These are phyloP conservation scores for Chrysopilus asiliformis DNA, from an alignment of 2,888 invertebrate genomes.

Conservation along the genomic window DNA sequence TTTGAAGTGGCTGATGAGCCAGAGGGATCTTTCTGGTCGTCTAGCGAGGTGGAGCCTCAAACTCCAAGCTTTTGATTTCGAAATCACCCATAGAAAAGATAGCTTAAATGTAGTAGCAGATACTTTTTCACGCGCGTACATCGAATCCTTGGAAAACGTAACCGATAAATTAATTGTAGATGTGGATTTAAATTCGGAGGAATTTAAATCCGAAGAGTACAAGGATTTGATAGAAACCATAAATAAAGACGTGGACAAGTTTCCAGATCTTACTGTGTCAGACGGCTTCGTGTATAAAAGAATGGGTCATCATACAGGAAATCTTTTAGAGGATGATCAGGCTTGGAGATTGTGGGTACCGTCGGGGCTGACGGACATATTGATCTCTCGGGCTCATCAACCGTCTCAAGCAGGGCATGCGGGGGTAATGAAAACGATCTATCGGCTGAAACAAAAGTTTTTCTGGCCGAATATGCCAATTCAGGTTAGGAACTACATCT, in stretches of 20 bases:
- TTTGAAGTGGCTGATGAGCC: no score
- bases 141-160: no score
- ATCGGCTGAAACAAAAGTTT: conserved; percentile 7
- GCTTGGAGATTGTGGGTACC: conserved; percentile 16
- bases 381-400: conserved; percentile 6
- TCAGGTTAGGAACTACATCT: conserved; percentile 10
- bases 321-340: conserved; percentile 4
- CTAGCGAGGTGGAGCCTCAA: no score
- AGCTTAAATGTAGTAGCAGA: no score
- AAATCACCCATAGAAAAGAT: no score
- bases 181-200: not conserved
- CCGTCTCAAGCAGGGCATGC: conserved; percentile 3
- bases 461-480: conserved; percentile 10
- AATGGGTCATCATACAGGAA: conserved; percentile 5
- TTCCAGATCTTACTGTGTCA: conserved; percentile 11
- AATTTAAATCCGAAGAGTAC: conserved; percentile 7
- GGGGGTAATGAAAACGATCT: conserved; percentile 5
- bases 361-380: conserved; percentile 1
- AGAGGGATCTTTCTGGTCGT: no score
- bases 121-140: no score
- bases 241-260: not conserved
- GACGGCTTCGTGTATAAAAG: conserved; percentile 10
- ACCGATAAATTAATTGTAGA: no score
- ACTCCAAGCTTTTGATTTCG: no score
- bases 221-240: conserved; percentile 1